A percentile compares a stretch with the other conserved stretches of the same genome.
Evolutionary conservation across 2,797 vertebrate genomes (phyloP).

Genomic region (Cyclopterus lumpus): DNA sequence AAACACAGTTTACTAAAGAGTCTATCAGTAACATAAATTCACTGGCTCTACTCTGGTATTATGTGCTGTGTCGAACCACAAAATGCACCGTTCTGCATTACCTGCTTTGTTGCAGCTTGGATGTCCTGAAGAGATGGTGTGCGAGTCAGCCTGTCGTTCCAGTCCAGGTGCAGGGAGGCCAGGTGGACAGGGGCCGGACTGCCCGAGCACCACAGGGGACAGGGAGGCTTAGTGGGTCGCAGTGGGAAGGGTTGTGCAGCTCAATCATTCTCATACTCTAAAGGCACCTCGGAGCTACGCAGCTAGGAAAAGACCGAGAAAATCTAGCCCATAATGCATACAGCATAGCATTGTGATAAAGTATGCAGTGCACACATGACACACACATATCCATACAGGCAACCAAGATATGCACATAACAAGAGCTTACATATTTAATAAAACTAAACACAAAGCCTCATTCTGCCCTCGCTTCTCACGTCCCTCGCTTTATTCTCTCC

Average conservation of each 20-base stretch:
- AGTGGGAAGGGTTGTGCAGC: slow-evolving; percentile 64
- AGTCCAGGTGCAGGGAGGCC: slow-evolving; percentile 63
- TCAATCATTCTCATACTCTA: slow-evolving; percentile 71
- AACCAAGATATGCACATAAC: slow-evolving; percentile 15
- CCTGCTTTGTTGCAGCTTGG: slow-evolving; percentile 39
- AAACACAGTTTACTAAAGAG: slow-evolving; percentile 30
- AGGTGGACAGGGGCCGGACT: slow-evolving; percentile 57
- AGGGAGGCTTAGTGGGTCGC: slow-evolving; percentile 65
- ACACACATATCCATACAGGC: background rate
- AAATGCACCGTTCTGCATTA: slow-evolving; percentile 29
- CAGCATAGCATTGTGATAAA: slow-evolving; percentile 31
- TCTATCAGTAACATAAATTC: slow-evolving; percentile 24
- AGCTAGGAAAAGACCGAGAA: slow-evolving; percentile 64
- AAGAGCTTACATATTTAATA: slow-evolving; percentile 35
- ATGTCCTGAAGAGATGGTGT: slow-evolving; percentile 27
- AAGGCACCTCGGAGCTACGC: slow-evolving; percentile 58
- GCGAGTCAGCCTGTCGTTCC: slow-evolving; percentile 29
- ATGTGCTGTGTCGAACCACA: slow-evolving; percentile 23
- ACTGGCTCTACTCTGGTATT: slow-evolving; percentile 33
- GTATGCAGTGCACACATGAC: slow-evolving; percentile 21
- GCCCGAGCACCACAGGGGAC: slow-evolving; percentile 52
- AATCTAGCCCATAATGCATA: slow-evolving; percentile 35
- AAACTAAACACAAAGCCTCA: slow-evolving; percentile 25
- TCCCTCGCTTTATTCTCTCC: slow-evolving; percentile 38
- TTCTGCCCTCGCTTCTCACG: slow-evolving; percentile 2